phyloP scores from a whole-genome alignment of 2,888 invertebrate genomes.

The Diabrotica balteata region DNA sequence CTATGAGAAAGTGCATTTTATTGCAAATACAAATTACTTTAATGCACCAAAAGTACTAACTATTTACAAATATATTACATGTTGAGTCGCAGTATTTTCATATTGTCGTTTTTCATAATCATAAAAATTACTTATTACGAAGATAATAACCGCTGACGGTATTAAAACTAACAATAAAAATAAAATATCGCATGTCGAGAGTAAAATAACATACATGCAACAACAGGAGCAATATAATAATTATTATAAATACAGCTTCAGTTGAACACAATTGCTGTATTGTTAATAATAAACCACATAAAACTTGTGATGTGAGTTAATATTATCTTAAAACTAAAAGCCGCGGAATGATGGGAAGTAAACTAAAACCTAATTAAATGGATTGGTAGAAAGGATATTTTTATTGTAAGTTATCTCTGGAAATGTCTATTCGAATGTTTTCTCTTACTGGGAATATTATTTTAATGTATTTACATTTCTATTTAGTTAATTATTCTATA shows the following conservation, averaged over 20 bases:
- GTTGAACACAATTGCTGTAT: constrained; percentile 50
- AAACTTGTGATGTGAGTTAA: constrained; percentile 8
- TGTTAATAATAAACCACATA: constrained; percentile 44
- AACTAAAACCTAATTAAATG: background rate
- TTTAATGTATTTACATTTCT: background rate
- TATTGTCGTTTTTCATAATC: constrained; percentile 30
- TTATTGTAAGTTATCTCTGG: background rate
- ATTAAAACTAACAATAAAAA: constrained; percentile 46
- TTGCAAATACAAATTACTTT: constrained; percentile 17
- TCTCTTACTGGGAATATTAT: no score
- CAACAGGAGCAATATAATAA: constrained; percentile 47
- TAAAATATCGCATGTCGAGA: constrained; percentile 51
- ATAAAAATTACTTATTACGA: constrained; percentile 37
- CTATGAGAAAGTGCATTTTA: constrained; percentile 8
- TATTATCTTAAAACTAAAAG: constrained; percentile 6
- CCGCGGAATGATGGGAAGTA: constrained; percentile 8
- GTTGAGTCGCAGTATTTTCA: constrained; percentile 35
- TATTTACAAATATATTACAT: constrained; percentile 28
- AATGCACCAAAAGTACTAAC: constrained; percentile 12
- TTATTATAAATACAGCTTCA: constrained; percentile 54
- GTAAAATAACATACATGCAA: constrained; percentile 47
- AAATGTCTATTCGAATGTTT: no score
- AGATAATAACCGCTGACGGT: constrained; percentile 34
- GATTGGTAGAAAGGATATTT: background rate
- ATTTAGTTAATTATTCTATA: no score